Evolutionary conservation across 1,140 invertebrate genomes (phyloP).

Genomic region (Leptonema lineaticorne): DNA sequence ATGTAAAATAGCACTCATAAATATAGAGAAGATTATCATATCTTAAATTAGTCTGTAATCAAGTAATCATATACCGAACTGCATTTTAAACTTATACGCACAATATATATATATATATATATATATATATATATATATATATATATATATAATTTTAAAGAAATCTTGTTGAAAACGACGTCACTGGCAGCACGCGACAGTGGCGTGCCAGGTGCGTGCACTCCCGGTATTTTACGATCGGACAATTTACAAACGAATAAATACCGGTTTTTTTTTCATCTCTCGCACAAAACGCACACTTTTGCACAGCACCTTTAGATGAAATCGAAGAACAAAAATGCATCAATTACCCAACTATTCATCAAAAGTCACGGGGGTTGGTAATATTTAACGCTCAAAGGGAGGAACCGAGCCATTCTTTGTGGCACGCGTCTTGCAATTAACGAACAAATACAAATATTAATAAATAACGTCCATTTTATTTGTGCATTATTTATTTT

Average conservation of each 20-base stretch:
- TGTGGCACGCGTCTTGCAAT: neutral
- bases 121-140: neutral
- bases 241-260: conserved; percentile 9
- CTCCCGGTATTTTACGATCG: conserved; percentile 28
- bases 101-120: neutral
- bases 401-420: neutral
- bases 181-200: conserved; percentile 35
- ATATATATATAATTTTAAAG: neutral
- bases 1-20: no score
- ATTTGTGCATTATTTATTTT: neutral
- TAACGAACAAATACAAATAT: no score
- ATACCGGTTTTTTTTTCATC: conserved; percentile 2
- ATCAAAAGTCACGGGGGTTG: neutral
- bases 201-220: conserved; percentile 38
- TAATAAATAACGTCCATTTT: neutral
- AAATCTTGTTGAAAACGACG: no score
- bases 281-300: conserved; percentile 7
- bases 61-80: no score
- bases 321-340: neutral
- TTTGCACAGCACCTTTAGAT: conserved; percentile 7
- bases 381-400: no score
- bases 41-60: no score
- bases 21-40: neutral
- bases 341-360: neutral
- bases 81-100: neutral